A percentile compares a stretch with the other conserved stretches of the same genome.
Conservation (phyloP, 1,140 invertebrate species). For the Bombus fervidus region DNA sequence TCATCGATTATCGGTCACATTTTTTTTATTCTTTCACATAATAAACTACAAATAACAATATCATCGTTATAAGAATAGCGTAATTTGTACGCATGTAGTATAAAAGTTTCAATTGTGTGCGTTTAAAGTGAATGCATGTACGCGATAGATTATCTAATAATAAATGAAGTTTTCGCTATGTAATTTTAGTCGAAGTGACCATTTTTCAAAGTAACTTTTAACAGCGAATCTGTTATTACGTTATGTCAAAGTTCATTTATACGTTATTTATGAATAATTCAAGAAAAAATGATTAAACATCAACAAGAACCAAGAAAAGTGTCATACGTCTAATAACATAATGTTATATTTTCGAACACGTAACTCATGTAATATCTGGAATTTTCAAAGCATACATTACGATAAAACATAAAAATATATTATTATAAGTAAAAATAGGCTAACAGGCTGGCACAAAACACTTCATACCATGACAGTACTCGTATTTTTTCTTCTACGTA, state of each 20-base stretch:
- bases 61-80: no score
- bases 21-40: not conserved
- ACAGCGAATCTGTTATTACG: no score
- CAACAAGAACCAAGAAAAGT: not conserved
- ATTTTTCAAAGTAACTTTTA: no score
- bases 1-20: constrained; percentile 18
- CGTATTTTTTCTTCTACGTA: no score
- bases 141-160: no score
- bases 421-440: not conserved
- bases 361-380: not conserved
- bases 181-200: no score
- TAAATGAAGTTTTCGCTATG: no score
- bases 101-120: no score
- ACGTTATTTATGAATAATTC: not conserved
- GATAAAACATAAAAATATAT: not conserved
- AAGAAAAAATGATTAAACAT: not conserved
- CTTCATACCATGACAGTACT: not conserved
- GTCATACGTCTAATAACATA: not conserved
- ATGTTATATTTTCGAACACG: not conserved
- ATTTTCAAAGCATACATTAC: not conserved
- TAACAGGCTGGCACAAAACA: not conserved
- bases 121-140: no score
- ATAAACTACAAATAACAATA: no score
- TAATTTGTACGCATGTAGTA: no score
- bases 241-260: no score